phyloP scores from a whole-genome alignment of 2,888 invertebrate genomes.

The Xylocampa areola region DNA sequence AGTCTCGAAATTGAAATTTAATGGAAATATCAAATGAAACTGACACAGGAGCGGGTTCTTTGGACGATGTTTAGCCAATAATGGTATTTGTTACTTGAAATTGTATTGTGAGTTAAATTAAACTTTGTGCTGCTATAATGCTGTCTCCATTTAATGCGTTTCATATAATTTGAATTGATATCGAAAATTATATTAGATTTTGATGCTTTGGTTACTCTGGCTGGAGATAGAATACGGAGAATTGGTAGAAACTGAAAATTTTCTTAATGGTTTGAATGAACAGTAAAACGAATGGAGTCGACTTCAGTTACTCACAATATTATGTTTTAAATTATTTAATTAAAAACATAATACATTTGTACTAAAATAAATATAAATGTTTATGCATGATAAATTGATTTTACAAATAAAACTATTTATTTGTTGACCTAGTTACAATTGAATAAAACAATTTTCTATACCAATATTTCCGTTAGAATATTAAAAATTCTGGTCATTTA shows the following conservation, averaged over 20 bases:
- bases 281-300: too few relatives aligned
- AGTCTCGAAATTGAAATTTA: constrained; percentile 82
- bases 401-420: too few relatives aligned
- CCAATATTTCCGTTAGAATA: too few relatives aligned
- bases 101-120: constrained; percentile 67
- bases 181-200: constrained; percentile 57
- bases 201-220: constrained; percentile 40
- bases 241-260: constrained; percentile 3
- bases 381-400: too few relatives aligned
- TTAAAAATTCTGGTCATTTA: too few relatives aligned
- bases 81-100: constrained; percentile 70
- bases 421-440: too few relatives aligned
- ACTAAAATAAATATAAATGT: too few relatives aligned
- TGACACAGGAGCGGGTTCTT: constrained; percentile 64
- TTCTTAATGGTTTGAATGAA: not conserved
- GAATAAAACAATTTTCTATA: too few relatives aligned
- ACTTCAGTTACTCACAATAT: too few relatives aligned
- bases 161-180: constrained; percentile 51
- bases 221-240: constrained; percentile 18
- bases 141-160: constrained; percentile 55
- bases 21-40: constrained; percentile 81
- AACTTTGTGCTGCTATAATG: constrained; percentile 65
- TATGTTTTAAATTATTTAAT: too few relatives aligned
- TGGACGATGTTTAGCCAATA: constrained; percentile 70
- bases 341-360: too few relatives aligned